Evolutionary conservation across 1,140 invertebrate genomes (phyloP).

Genomic region (Brachionus asplanchnoidis): DNA sequence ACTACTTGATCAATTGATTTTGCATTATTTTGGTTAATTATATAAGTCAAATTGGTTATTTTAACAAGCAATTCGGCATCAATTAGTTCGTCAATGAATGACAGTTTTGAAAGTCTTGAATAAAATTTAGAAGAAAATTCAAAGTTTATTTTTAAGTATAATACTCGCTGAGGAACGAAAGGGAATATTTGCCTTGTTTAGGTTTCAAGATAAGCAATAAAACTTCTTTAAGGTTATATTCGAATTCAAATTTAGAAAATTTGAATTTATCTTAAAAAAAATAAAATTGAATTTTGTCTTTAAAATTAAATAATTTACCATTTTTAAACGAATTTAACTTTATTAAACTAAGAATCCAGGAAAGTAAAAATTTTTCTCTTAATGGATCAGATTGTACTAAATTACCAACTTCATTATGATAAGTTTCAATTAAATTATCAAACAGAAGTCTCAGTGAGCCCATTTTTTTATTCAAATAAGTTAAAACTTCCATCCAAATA

Average conservation of each 20-base stretch:
- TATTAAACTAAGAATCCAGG: background rate
- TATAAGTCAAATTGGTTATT: background rate
- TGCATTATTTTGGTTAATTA: background rate
- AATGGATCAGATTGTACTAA: background rate
- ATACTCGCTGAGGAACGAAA: background rate
- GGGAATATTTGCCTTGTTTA: slow-evolving; percentile 21
- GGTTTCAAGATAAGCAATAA: background rate
- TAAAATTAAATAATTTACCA: background rate
- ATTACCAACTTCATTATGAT: background rate
- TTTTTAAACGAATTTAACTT: slow-evolving; percentile 27
- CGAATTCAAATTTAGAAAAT: slow-evolving; percentile 28
- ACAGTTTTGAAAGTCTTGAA: background rate
- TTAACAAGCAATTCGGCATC: background rate
- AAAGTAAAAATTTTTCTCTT: slow-evolving; percentile 23
- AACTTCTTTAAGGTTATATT: background rate
- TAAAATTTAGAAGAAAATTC: background rate
- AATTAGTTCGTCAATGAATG: background rate
- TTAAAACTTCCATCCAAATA: slow-evolving; percentile 23
- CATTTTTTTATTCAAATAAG: background rate
- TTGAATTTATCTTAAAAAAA: background rate
- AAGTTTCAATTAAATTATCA: slow-evolving; percentile 7
- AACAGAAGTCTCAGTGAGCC: background rate
- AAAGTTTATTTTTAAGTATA: background rate
- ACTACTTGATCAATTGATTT: slow-evolving; percentile 1
- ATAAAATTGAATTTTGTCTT: background rate